A percentile compares a stretch with the other conserved stretches of the same genome.
Evolutionary conservation across 2,888 invertebrate species (phyloP).

Genomic region (Drosophila subsilvestris): DNA sequence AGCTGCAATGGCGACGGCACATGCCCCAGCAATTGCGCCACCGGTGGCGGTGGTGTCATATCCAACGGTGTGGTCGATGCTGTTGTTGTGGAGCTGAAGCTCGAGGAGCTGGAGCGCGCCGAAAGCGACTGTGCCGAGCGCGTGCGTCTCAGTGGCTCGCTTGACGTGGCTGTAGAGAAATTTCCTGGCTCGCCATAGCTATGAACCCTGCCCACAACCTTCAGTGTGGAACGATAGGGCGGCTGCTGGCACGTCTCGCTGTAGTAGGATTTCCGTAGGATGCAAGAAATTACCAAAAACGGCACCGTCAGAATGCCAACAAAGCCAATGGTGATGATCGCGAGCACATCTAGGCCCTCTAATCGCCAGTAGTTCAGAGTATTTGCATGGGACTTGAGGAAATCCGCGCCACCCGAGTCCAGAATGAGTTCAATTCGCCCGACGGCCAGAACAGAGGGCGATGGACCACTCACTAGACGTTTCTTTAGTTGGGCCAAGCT

Average conservation of each 20-base stretch:
- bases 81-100: slow-evolving; percentile 58
- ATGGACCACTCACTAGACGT: slow-evolving; percentile 66
- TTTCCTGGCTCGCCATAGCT: slow-evolving; percentile 59
- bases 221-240: slow-evolving; percentile 52
- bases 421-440: slow-evolving; percentile 82
- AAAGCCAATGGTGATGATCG: slow-evolving; percentile 80
- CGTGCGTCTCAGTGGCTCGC: slow-evolving; percentile 57
- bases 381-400: slow-evolving; percentile 81
- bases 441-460: slow-evolving; percentile 75
- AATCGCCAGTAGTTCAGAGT: slow-evolving; percentile 80
- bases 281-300: slow-evolving; percentile 81
- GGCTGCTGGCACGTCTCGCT: slow-evolving; percentile 55
- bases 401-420: slow-evolving; percentile 77
- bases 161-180: slow-evolving; percentile 18
- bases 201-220: slow-evolving; percentile 55
- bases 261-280: slow-evolving; percentile 80
- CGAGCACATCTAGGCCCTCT: slow-evolving; percentile 81
- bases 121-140: slow-evolving; percentile 68
- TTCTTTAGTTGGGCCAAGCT: slow-evolving; percentile 57
- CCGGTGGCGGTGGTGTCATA: slow-evolving; percentile 57
- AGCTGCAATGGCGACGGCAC: slow-evolving; percentile 43
- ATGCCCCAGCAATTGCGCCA: slow-evolving; percentile 25
- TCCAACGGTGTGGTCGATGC: slow-evolving; percentile 60
- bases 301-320: slow-evolving; percentile 81
- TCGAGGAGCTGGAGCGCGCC: slow-evolving; percentile 57